phyloP scores from a whole-genome alignment of 2,113 vertebrate species.

The mouse (Mus musculus) region DNA sequence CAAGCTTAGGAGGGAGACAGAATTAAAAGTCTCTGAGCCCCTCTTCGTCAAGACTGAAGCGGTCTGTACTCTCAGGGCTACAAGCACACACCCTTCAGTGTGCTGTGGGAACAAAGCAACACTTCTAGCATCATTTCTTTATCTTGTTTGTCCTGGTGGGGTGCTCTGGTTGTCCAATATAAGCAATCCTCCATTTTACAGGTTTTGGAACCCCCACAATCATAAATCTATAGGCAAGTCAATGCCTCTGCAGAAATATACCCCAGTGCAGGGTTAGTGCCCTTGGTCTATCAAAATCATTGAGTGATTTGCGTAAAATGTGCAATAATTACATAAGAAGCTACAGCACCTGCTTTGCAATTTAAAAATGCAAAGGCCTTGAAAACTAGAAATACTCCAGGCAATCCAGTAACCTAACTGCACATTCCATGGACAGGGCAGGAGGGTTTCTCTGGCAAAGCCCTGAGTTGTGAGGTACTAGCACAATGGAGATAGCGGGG shows the following conservation, averaged over 20 bases:
- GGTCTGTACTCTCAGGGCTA: fast-evolving
- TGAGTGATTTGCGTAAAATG: not conserved
- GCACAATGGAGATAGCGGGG: fast-evolving
- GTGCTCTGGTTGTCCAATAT: not conserved
- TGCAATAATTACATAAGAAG: not conserved
- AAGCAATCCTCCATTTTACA: not conserved
- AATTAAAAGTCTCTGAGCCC: not conserved
- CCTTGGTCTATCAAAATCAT: not conserved
- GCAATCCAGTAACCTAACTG: not conserved
- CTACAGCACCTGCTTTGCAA: not conserved
- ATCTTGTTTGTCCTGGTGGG: not conserved
- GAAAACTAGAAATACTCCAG: not conserved
- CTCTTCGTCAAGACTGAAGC: no score
- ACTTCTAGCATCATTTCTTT: no score
- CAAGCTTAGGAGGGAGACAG: not conserved
- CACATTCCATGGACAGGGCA: not conserved
- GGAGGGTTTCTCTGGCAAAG: not conserved
- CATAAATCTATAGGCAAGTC: not conserved
- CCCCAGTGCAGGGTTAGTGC: no score
- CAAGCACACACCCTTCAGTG: fast-evolving
- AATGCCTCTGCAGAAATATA: not conserved
- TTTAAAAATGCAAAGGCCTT: not conserved
- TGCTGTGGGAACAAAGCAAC: not conserved
- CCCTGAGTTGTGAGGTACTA: fast-evolving
- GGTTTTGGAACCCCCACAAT: not conserved